phyloP scores from a whole-genome alignment of 2,113 vertebrate species.

The Sclerurus mexicanus region DNA sequence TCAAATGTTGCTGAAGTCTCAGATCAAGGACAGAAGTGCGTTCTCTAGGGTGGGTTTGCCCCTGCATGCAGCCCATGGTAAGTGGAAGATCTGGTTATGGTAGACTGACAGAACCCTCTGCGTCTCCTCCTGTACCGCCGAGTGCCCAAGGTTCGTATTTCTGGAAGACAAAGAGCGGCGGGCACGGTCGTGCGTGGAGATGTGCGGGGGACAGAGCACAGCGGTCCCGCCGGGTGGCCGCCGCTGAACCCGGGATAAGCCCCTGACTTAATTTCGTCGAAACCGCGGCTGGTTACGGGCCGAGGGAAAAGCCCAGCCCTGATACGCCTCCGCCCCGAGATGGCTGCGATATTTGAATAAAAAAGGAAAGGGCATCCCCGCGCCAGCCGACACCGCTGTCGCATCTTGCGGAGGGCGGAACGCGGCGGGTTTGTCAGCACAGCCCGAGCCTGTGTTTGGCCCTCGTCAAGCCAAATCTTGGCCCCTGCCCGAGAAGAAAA shows the following conservation, averaged over 20 bases:
- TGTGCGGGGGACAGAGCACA: neutral
- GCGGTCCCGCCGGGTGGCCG: rapidly evolving
- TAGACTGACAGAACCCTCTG: neutral
- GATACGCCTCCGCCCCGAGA: neutral
- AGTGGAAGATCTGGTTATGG: neutral
- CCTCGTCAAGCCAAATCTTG: neutral
- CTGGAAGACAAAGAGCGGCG: neutral
- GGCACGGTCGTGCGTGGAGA: neutral
- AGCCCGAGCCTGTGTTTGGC: neutral
- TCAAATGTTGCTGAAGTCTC: no score
- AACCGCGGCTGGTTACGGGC: neutral
- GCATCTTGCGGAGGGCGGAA: neutral
- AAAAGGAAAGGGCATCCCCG: neutral
- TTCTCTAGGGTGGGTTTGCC: neutral
- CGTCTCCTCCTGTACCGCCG: no score
- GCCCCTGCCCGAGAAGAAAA: neutral
- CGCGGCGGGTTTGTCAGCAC: neutral
- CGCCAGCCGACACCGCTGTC: neutral
- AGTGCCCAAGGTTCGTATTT: neutral
- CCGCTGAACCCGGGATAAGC: neutral
- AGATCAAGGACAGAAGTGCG: neutral
- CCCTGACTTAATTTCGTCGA: neutral
- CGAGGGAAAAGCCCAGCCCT: neutral
- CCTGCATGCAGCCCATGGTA: no score
- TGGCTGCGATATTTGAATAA: neutral